Percentiles rank a stretch among this genome's conserved stretches.
Conservation (phyloP, 2,888 invertebrate species). For the Gymnosoma rotundatum region DNA sequence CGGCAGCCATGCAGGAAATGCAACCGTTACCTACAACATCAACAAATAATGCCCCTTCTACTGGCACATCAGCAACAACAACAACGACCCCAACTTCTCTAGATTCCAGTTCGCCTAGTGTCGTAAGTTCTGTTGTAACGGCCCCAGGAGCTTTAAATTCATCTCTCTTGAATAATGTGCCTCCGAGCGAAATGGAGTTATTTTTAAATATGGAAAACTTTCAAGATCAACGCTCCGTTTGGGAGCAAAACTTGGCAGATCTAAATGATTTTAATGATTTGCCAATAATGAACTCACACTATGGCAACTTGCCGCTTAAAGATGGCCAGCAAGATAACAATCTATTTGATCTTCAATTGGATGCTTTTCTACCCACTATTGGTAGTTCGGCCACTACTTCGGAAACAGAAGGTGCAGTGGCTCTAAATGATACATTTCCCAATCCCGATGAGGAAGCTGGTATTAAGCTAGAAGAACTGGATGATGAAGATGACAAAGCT, state of each 20-base stretch:
- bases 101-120: constrained; percentile 59
- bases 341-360: constrained; percentile 75
- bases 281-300: constrained; percentile 75
- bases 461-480: constrained; percentile 74
- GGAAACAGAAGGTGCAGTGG: constrained; percentile 69
- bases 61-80: constrained; percentile 47
- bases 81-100: constrained; percentile 54
- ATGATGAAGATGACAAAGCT: constrained; percentile 72
- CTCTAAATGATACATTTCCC: constrained; percentile 77
- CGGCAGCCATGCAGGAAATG: constrained; percentile 78
- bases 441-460: constrained; percentile 75
- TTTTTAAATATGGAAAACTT: constrained; percentile 80
- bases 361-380: constrained; percentile 75
- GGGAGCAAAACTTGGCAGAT: constrained; percentile 85
- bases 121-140: constrained; percentile 58
- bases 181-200: constrained; percentile 75
- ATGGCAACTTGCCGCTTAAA: constrained; percentile 80
- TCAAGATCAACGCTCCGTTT: constrained; percentile 82
- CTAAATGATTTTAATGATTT: constrained; percentile 83
- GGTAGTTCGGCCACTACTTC: constrained; percentile 54
- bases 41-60: constrained; percentile 55
- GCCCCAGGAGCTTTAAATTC: constrained; percentile 65
- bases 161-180: constrained; percentile 53
- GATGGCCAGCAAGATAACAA: constrained; percentile 80
- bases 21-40: constrained; percentile 71